phyloP scores from a whole-genome alignment of 2,113 vertebrate genomes.

The Phaethon lepturus region DNA sequence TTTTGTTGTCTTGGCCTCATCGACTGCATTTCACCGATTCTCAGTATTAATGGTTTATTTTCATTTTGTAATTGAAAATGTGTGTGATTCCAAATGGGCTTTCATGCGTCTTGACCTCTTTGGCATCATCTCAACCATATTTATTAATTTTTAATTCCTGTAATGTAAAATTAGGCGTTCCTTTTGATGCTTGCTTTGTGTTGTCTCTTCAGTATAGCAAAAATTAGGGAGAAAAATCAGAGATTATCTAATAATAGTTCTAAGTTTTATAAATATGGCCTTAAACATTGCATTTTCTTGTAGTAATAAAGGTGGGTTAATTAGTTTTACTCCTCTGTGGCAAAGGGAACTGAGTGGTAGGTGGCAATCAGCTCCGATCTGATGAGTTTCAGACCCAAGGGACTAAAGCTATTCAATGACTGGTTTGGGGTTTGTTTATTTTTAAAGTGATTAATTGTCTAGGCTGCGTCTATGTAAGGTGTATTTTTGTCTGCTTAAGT shows the following conservation, averaged over 20 bases:
- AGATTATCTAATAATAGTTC: neutral
- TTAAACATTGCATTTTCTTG: neutral
- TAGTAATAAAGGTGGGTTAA: neutral
- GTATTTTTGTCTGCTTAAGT: neutral
- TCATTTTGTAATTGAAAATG: neutral
- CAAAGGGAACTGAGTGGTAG: neutral
- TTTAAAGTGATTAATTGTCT: neutral
- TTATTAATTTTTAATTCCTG: neutral
- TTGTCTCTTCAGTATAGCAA: neutral
- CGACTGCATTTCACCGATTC: neutral
- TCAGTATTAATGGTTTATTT: neutral
- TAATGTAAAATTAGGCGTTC: neutral
- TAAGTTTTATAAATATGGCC: neutral
- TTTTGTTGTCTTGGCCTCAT: neutral
- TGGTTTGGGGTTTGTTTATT: neutral
- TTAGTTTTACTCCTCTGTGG: neutral
- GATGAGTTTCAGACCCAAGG: neutral
- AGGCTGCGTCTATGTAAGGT: neutral
- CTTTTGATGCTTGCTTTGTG: neutral
- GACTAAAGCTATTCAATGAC: neutral
- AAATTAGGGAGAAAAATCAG: neutral
- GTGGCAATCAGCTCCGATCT: neutral
- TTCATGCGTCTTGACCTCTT: neutral
- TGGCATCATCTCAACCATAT: neutral
- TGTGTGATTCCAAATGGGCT: neutral